Evolutionary conservation across 2,797 vertebrate species (phyloP).

Genomic region (Spinibarbus caldwelli): DNA sequence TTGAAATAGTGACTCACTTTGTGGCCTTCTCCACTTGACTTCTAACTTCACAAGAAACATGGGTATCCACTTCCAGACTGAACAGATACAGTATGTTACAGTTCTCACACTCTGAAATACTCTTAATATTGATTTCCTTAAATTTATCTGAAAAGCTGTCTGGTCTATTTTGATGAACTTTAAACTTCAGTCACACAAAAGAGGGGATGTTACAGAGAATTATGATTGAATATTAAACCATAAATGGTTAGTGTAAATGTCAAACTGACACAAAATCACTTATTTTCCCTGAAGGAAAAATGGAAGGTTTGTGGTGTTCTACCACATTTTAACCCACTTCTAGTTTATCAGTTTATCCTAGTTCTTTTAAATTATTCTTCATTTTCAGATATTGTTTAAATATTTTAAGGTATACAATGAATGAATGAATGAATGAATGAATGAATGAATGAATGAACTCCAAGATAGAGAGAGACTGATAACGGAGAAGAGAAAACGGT

Average conservation of each 20-base stretch:
- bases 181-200: conserved; percentile 4
- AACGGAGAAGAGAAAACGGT: too few species aligned
- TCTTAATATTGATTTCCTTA: conserved; percentile 22
- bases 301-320: not conserved
- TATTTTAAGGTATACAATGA: too few species aligned
- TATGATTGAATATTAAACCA: not conserved
- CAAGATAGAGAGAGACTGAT: too few species aligned
- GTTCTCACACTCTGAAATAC: not conserved
- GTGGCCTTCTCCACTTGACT: not conserved
- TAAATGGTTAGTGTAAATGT: not conserved
- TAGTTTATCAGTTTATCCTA: too few species aligned
- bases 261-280: not conserved
- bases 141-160: not conserved
- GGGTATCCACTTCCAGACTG: not conserved
- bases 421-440: too few species aligned
- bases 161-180: not conserved
- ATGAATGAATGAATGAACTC: too few species aligned
- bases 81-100: not conserved
- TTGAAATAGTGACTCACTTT: conserved; percentile 16
- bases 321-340: not conserved
- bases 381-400: too few species aligned
- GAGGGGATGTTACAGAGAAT: conserved; percentile 10
- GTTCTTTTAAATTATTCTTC: too few species aligned
- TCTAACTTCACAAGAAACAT: not conserved
- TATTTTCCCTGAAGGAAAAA: not conserved